A percentile compares a stretch with the other conserved stretches of the same genome.
Conservation (phyloP, 2,888 invertebrate species). For the Cecidostiba fungosa region DNA sequence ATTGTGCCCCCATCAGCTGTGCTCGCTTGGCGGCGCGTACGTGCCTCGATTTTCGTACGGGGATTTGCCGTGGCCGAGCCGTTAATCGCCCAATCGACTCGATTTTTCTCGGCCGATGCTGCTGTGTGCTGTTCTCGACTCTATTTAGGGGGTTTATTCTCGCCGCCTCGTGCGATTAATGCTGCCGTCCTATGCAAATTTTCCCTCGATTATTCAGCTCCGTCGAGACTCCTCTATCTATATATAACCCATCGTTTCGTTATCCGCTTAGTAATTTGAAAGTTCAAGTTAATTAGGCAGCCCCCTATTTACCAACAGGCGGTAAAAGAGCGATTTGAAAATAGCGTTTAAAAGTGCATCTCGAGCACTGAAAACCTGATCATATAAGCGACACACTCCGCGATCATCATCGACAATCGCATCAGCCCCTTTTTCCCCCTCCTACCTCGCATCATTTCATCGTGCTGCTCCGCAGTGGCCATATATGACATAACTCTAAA, state of each 20-base stretch:
- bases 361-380: not conserved
- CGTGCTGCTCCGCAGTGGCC: not conserved
- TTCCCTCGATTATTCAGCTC: not conserved
- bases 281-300: too few relatives aligned
- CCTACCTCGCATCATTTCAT: not conserved
- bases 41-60: conserved; percentile 41
- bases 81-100: conserved; percentile 44
- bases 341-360: not conserved
- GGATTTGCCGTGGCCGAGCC: not conserved
- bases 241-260: too few relatives aligned
- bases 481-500: not conserved
- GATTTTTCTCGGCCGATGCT: conserved; percentile 15
- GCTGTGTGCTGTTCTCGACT: not conserved
- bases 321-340: not conserved
- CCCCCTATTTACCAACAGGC: not conserved
- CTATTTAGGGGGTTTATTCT: not conserved
- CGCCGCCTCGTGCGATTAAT: not conserved
- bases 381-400: not conserved
- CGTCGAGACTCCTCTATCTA: too few relatives aligned
- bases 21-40: conserved; percentile 22
- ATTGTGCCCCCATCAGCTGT: not conserved
- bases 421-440: not conserved
- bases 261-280: too few relatives aligned
- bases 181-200: not conserved
- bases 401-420: not conserved